Conservation (phyloP, 2,797 vertebrate species). For the Perodicticus potto region DNA sequence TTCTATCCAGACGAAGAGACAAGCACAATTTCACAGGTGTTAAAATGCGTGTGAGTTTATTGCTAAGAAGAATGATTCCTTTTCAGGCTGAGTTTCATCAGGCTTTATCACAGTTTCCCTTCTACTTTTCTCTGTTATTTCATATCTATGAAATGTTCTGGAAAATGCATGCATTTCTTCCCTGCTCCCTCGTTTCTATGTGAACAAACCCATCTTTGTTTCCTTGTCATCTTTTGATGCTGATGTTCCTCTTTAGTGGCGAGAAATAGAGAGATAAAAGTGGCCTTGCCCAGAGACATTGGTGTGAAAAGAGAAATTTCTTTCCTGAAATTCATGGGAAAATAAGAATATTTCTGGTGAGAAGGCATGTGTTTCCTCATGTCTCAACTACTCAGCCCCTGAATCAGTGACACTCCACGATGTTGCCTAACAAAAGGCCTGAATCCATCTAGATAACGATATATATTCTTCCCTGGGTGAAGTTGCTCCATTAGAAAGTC, state of each 20-base stretch:
- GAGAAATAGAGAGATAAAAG: not conserved
- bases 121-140: not conserved
- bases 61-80: not conserved
- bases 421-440: not conserved
- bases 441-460: not conserved
- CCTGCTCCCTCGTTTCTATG: not conserved
- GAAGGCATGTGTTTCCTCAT: not conserved
- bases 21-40: not conserved
- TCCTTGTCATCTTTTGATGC: not conserved
- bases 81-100: not conserved
- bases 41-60: not conserved
- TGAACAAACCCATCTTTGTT: not conserved
- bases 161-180: not conserved
- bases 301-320: not conserved
- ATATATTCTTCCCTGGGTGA: not conserved
- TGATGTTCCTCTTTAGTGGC: not conserved
- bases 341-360: not conserved
- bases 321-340: not conserved
- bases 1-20: not conserved
- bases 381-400: not conserved
- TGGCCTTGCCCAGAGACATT: not conserved
- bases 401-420: not conserved
- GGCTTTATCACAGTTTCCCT: not conserved
- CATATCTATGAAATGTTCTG: not conserved
- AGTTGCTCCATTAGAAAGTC: not conserved